Base-by-base conservation (phyloP, 1,140 invertebrate genomes). In the Papilio aristodemus region DNA sequence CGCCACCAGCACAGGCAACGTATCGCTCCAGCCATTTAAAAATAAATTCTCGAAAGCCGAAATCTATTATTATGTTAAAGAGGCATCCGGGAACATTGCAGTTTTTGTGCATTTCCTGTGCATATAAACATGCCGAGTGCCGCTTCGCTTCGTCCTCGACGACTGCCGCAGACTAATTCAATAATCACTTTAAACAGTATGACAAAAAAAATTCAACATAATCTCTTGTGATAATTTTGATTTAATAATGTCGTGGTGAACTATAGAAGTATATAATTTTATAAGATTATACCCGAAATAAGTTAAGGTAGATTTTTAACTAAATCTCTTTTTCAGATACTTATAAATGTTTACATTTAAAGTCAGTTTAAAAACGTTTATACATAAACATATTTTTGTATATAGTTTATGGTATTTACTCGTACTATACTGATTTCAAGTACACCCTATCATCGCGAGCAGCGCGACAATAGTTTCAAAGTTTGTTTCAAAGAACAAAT, bases 61-160 rank as follows among this genome's bases (percentile, higher is more conserved):
- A 85, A 85, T 86, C 85, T 86, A 87, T 86, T 88, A 88, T 88
- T 88, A 86, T 88, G 86, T 83, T 85, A 87, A 86, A 85, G 73
- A 85, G 83, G 81, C 67, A 74, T 71, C 71, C 75, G 71, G 76
- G 72, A 71, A 73, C 68, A 71, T 72, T 82, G 83, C 84, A 84
- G 71, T 88, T 86, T 88, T 88, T 87, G 83, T 79, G 67, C 80
- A 80, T 71, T 80, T 73, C 71, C 74, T 60, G 67, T 70, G 68
- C 74, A 75, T 83, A 82, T 85, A 84, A 86, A 87, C 83, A 85
- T 83, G 83, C 81, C 80, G 70, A 58, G 75, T 77, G 79, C 77
- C 75, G 80, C 80, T 76, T 77, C 72, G 75, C 76, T 59, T 76
- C 76, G 72, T 75, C 74, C 77, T 70, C 69, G 68, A 60, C 69